These are phyloP conservation scores for Toxotes chatareus DNA, from an alignment of 2,113 vertebrate species.

Conservation along the genomic window DNA sequence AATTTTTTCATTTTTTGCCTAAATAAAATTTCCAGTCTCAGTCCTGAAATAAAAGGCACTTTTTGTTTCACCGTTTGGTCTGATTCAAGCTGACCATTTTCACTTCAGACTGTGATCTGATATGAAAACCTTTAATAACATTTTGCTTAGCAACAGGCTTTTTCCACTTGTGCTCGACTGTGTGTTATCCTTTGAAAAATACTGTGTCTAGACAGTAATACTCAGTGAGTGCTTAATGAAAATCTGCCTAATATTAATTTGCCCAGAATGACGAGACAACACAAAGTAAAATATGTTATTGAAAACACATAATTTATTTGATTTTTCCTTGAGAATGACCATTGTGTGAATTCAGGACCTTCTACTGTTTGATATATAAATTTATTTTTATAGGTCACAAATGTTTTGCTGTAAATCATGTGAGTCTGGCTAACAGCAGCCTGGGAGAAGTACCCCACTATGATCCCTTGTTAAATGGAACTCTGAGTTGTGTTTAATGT, in stretches of 20 bases:
- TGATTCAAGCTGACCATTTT: conserved; percentile 3
- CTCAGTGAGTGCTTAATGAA: conserved; percentile 24
- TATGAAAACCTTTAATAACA: conserved; percentile 45
- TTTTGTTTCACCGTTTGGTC: neutral
- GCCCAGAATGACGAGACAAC: neutral
- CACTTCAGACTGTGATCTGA: conserved; percentile 35
- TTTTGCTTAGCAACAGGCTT: conserved; percentile 40
- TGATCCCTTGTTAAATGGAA: conserved; percentile 21
- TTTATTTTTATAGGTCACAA: neutral
- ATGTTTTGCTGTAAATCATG: neutral
- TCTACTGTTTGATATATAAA: neutral
- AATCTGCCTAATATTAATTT: conserved; percentile 17
- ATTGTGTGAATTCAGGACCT: neutral
- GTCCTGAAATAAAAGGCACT: neutral
- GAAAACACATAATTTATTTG: neutral
- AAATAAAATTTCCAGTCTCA: neutral
- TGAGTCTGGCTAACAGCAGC: neutral
- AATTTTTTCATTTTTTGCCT: neutral
- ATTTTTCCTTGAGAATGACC: too few species aligned
- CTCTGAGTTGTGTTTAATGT: conserved; percentile 30
- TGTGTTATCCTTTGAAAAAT: conserved; percentile 54
- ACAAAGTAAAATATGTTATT: neutral
- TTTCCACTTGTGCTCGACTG: conserved; percentile 18
- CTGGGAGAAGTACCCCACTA: neutral
- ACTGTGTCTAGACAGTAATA: conserved; percentile 36